Evolutionary conservation across 2,888 invertebrate species (phyloP), one percentile per base, ranked within the genome.

Genomic region (Galerucella pusilla): DNA sequence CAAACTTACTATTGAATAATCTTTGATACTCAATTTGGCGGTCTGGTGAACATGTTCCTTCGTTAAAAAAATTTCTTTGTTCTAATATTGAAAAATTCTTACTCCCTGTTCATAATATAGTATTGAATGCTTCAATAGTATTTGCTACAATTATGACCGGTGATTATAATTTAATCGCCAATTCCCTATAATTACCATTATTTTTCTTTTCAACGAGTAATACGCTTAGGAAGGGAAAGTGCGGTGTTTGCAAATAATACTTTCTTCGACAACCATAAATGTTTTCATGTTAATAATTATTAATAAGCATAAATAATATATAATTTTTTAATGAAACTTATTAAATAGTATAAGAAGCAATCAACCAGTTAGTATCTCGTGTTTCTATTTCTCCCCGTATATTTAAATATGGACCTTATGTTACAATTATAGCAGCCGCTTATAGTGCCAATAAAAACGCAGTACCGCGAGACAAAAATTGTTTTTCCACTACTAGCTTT

Each of bases 171-270:
- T 52, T 52, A 11, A 46, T 46, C 9, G 9, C 46, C 9, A 49
- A 49, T 12, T 49, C 46, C 11, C 52, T 7, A 52, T 52, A n/a
- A 52, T 52, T 52, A 52, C n/a, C 1, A 52, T 52, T 52, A 4
- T n/a, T 52, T 12, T 11, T 49, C 35, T 35, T 35, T 35, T 7
- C 35, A 35, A 49, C 11, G 12, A 49, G n/a, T 52, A 14, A 52
- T n/a, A n/a, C n/a, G 52, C n/a, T 52, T 52, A 52, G n/a, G n/a
- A 52, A 52, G n/a, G 52, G 52, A 52, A 52, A 52, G 52, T 52
- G 52, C n/a, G 0, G 1, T 52, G 4, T 52, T n/a, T 52, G 6
- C 14, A 52, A 1, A 14, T n/a, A 52, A 2, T 52, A 52, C 52
- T 52, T 52, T n/a, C 52, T 52, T n/a, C 52, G 35, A 1, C 35